Base-by-base conservation (phyloP, 2,888 invertebrate species). In the Palloptera scutellata region DNA sequence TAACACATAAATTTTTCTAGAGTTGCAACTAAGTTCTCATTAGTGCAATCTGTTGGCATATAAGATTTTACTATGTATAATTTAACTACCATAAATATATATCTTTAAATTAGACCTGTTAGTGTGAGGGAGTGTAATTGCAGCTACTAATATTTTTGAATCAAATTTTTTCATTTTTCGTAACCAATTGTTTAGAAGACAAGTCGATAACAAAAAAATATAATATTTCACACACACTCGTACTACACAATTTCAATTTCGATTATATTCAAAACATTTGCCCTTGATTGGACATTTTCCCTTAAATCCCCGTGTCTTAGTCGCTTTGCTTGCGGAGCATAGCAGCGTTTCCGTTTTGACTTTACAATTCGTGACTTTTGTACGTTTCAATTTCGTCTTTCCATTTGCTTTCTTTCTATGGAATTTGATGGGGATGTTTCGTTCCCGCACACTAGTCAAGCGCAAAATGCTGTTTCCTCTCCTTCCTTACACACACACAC, bases 211-310 rank as follows among this genome's bases (percentile, higher is more conserved):
- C 48, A 48, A 48, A 48, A 48, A 48, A 12, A 13, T 45, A 45
- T 45, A 45, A 15, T 48, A 48, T 15, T 13, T 45, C 6, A 30
- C 30, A 30, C 6, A 30, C 30, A 30, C 30, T 30, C 30, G 4
- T 59, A 20, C 17, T 61, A 62, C 52, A 58, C 64, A 63, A 67
- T 72, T 73, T 74, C 72, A 71, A 73, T 70, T 71, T 71, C 68
- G 70, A 77, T 78, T 77, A 75, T 76, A 73, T 76, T 75, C 74
- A 75, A 75, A 75, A 76, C 75, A 77, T 77, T 77, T 76, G 77
- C 75, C 76, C 77, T 77, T 76, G 78, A 78, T 77, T 77, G 77
- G 74, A 61, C 64, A 64, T 66, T 69, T 66, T 74, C 68, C 72
- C 71, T 74, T 71, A 76, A 77, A 77, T 77, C 77, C 75, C 67